phyloP scores from a whole-genome alignment of 2,888 invertebrate species.

The Litoditis marina region DNA sequence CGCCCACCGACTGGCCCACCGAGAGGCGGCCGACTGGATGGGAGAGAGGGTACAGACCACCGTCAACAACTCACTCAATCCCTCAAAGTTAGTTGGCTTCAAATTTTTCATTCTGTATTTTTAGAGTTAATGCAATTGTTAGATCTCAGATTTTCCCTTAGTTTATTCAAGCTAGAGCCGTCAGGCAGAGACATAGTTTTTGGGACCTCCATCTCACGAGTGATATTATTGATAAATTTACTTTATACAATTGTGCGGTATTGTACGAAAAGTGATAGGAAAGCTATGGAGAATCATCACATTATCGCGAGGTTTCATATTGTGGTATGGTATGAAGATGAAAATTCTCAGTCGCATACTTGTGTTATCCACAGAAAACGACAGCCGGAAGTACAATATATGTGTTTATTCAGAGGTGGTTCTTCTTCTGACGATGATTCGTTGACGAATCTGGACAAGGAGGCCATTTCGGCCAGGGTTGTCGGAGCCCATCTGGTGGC shows the following conservation, averaged over 20 bases:
- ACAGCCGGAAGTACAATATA: background rate
- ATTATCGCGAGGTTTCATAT: no score
- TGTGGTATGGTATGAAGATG: no score
- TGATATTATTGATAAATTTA: no score
- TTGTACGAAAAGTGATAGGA: no score
- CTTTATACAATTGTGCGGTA: no score
- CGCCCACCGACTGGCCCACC: constrained; percentile 17
- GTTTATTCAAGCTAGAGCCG: no score
- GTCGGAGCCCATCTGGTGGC: constrained; percentile 28
- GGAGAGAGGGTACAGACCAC: constrained; percentile 18
- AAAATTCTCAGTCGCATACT: no score
- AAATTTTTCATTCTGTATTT: background rate
- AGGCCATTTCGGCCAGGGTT: constrained; percentile 22
- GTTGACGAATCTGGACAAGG: constrained; percentile 30
- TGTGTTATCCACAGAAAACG: no score
- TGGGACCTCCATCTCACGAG: no score
- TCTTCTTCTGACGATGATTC: constrained; percentile 29
- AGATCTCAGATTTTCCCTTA: no score
- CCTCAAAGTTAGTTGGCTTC: constrained; percentile 10
- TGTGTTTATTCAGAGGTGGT: constrained; percentile 2
- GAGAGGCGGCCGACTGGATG: constrained; percentile 33
- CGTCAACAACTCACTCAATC: constrained; percentile 14
- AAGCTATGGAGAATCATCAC: no score
- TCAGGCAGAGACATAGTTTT: no score
- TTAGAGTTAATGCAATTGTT: background rate